Base-by-base conservation (phyloP, 2,888 invertebrate genomes). In the Drosophila nigricruria region DNA sequence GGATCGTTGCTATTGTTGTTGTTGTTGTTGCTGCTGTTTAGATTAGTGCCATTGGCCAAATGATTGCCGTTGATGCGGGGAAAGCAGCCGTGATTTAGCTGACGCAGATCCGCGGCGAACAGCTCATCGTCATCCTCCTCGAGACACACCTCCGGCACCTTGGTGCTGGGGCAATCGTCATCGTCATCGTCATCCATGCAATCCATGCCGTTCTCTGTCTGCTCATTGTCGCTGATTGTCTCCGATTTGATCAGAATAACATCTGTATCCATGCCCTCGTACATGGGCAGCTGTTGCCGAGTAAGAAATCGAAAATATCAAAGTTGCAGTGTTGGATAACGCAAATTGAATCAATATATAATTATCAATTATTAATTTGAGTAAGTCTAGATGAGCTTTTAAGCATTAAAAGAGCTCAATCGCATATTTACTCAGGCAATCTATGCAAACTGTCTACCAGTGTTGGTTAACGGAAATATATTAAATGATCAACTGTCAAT, bases 171-270 rank as follows among this genome's bases (percentile, higher is more conserved):
- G 40, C 92, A 91, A 71, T 93, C 93, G 59, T 92, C 92, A 52
- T 92, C 92, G 30, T 92, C 92, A 54, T 91, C 91, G 34, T 89
- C 89, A n/a, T 89, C 89, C 79, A 83, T 63, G 47, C 82, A 82
- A 40, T 86, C 83, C 68, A 91, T 89, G 14, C 90, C 90, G 12
- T 91, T 91, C 59, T 91, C 92, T 8, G 90, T 91, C 64, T 93
- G 92, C 36, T 92, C 92, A 68, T 93, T 92, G 68, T 92, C 92
- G 79, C 92, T 93, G 5, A 93, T 90, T 36, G 92, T 92, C 78
- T 93, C 92, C 23, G 92, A 92, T 82, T 93, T 93, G 53, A 93
- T 92, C 52, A 92, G 88, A 58, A 92, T 92, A 34, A 93, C 92
- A 70, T 92, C 92, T 42, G 87, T 90, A 65, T 93, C 92, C 81